Evolutionary conservation across 2,113 vertebrate genomes (phyloP).

Genomic region (Brachirus orientalis): DNA sequence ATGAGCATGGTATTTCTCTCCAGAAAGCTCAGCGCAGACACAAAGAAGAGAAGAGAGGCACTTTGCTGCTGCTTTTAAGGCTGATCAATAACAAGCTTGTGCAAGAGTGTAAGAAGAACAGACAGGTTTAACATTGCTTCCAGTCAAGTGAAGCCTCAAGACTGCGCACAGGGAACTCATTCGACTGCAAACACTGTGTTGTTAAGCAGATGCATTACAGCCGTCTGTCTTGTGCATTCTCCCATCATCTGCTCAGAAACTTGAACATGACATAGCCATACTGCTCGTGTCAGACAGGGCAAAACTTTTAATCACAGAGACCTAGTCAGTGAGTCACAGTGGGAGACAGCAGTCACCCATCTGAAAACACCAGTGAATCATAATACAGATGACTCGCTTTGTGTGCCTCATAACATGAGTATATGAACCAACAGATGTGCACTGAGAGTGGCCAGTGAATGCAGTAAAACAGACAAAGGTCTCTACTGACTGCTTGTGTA

Average conservation of each 20-base stretch:
- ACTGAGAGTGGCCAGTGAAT: neutral
- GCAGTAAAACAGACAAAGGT: neutral
- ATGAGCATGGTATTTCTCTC: constrained; percentile 38
- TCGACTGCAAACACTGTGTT: constrained; percentile 24
- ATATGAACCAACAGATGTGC: constrained; percentile 3
- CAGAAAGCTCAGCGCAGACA: constrained; percentile 30
- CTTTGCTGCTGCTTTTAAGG: constrained; percentile 55
- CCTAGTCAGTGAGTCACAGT: constrained; percentile 48
- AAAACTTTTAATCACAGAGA: constrained; percentile 39
- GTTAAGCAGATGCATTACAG: constrained; percentile 46
- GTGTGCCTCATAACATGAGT: constrained; percentile 39
- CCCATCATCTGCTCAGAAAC: neutral
- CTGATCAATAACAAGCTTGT: constrained; percentile 65
- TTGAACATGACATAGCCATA: constrained; percentile 23
- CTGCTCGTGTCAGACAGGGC: constrained; percentile 13
- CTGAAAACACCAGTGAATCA: constrained; percentile 65
- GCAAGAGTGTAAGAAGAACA: constrained; percentile 10
- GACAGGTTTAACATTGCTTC: constrained; percentile 24
- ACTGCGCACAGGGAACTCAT: constrained; percentile 27
- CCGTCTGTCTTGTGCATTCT: constrained; percentile 15
- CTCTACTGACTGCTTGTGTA: neutral
- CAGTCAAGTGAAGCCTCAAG: constrained; percentile 13
- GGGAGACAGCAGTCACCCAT: constrained; percentile 37
- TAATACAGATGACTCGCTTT: constrained; percentile 53
- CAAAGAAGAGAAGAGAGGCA: constrained; percentile 38